A percentile compares a stretch with the other conserved stretches of the same genome.
phyloP scores from a whole-genome alignment of 2,888 invertebrate genomes.

The Aphidoletes aphidimyza region DNA sequence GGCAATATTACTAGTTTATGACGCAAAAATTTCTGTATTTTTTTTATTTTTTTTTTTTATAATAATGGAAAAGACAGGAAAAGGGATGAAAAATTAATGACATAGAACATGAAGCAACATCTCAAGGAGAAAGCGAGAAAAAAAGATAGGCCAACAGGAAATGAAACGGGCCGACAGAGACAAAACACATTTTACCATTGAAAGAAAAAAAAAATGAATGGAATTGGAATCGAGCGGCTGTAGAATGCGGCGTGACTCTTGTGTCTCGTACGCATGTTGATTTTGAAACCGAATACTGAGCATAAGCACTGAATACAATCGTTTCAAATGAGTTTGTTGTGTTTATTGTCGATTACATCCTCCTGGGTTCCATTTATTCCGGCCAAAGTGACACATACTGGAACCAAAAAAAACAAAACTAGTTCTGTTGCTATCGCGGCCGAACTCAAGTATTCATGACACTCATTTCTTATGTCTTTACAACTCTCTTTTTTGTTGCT shows the following conservation, averaged over 20 bases:
- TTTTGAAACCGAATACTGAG: not conserved
- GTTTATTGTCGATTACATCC: constrained; percentile 34
- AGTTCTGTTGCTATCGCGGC: not conserved
- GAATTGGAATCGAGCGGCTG: not conserved
- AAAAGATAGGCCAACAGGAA: constrained; percentile 5
- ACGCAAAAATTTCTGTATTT: no score
- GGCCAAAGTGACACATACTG: not conserved
- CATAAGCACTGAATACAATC: no score
- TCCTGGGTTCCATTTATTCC: constrained; percentile 13
- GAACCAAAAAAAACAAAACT: not conserved
- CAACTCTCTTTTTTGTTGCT: not conserved
- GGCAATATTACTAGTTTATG: no score
- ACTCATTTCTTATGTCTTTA: constrained; percentile 31
- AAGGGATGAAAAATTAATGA: constrained; percentile 40
- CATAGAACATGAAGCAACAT: constrained; percentile 33
- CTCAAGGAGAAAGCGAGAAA: no score
- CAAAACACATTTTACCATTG: not conserved
- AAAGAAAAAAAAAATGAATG: not conserved
- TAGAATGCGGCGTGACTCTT: not conserved
- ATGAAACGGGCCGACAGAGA: not conserved
- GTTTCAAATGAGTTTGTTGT: not conserved
- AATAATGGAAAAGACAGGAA: constrained; percentile 1
- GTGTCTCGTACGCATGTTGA: not conserved
- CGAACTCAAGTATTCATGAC: constrained; percentile 42
- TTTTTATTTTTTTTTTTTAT: not conserved